A percentile compares a stretch with the other conserved stretches of the same genome.
These are phyloP conservation scores for Spondyliosoma cantharus DNA, from an alignment of 2,797 vertebrate species.

Conservation along the genomic window DNA sequence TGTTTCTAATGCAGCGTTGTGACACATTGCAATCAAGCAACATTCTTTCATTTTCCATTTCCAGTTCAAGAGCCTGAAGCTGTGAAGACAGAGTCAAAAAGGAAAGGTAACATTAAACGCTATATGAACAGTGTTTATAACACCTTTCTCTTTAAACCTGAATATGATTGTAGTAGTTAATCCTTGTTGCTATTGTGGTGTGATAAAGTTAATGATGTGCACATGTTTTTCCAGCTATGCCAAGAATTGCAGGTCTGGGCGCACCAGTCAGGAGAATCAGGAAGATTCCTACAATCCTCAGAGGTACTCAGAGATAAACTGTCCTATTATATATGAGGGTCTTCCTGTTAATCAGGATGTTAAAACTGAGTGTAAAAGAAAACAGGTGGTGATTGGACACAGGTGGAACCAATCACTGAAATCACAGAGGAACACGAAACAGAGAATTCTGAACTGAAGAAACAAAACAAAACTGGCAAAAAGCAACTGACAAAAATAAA, in stretches of 20 bases:
- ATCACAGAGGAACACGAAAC: no score
- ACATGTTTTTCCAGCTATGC: slow-evolving; percentile 61
- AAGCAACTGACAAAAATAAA: no score
- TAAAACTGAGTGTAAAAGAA: no score
- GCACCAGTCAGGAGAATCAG: slow-evolving; percentile 36
- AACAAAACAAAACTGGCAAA: no score
- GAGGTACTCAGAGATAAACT: slow-evolving; percentile 50
- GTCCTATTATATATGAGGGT: background rate
- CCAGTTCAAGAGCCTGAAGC: slow-evolving; percentile 47
- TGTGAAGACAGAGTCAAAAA: slow-evolving; percentile 52
- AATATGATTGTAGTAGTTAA: rapidly evolving
- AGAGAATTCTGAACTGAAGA: no score
- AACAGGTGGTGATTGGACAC: no score
- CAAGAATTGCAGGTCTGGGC: slow-evolving; percentile 56
- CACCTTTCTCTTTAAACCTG: background rate
- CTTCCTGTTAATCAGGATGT: background rate
- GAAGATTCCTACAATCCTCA: slow-evolving; percentile 47
- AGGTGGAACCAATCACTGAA: no score
- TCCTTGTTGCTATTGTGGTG: background rate
- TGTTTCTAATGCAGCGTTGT: background rate
- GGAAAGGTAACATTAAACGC: slow-evolving; percentile 50
- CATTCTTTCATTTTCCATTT: background rate
- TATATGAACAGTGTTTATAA: rapidly evolving
- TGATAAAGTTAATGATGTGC: background rate
- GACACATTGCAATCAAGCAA: background rate